phyloP scores from a whole-genome alignment of 2,888 invertebrate genomes.

The Acholoe squamosa region DNA sequence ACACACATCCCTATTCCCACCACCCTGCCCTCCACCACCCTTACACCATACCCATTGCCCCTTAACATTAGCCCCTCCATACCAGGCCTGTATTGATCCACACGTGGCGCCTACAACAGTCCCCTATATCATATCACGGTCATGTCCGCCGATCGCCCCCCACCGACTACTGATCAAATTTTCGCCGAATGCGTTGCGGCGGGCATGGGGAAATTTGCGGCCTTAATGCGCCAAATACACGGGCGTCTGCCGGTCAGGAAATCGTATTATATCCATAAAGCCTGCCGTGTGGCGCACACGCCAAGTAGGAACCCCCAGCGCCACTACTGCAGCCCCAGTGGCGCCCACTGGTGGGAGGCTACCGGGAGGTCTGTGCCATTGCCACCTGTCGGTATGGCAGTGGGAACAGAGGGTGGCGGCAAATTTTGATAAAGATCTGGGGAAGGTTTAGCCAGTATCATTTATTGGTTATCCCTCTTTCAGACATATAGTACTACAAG shows the following conservation, averaged over 20 bases:
- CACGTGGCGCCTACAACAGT: neutral
- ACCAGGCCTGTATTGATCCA: conserved; percentile 3
- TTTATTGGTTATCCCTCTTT: no score
- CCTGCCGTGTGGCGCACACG: conserved; percentile 40
- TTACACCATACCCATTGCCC: neutral
- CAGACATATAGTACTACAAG: no score
- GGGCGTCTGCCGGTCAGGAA: conserved; percentile 20
- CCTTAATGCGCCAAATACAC: conserved; percentile 59
- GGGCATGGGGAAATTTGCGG: neutral
- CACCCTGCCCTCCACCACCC: conserved; percentile 8
- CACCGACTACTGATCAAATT: conserved; percentile 39
- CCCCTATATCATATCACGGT: conserved; percentile 60
- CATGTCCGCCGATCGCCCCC: conserved; percentile 34
- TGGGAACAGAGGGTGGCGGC: neutral
- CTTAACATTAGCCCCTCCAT: neutral
- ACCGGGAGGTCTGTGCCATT: neutral
- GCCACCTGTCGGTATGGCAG: conserved; percentile 5
- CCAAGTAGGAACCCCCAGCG: conserved; percentile 38
- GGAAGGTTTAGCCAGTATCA: no score
- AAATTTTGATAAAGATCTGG: no score
- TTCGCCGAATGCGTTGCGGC: neutral
- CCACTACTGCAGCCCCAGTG: neutral
- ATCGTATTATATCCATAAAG: conserved; percentile 62
- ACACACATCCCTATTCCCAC: no score
- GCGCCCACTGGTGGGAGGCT: neutral